These are phyloP conservation scores for Mycetomoellerius zeteki DNA, from an alignment of 1,140 invertebrate species.

Conservation along the genomic window DNA sequence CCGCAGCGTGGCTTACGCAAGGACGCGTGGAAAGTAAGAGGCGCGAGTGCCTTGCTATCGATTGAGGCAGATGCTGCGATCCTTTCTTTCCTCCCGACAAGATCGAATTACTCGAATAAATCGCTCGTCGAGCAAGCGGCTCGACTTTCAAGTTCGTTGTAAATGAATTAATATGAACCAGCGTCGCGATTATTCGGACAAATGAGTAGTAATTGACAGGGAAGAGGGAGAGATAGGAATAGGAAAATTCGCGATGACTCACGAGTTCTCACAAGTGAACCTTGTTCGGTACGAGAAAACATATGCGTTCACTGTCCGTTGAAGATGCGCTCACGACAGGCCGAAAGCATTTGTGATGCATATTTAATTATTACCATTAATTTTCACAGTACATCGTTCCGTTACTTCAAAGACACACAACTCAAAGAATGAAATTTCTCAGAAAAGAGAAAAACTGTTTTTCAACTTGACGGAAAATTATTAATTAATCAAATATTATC, in stretches of 20 bases:
- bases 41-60: constrained; percentile 27
- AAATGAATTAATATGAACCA: background rate
- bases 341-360: background rate
- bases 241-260: constrained; percentile 53
- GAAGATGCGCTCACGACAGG: background rate
- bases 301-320: constrained; percentile 10
- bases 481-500: no score
- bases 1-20: constrained; percentile 71
- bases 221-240: background rate
- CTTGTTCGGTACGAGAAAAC: constrained; percentile 30
- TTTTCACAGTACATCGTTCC: background rate
- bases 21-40: constrained; percentile 73
- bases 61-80: constrained; percentile 22
- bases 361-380: constrained; percentile 16
- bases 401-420: no score
- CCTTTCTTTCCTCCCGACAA: constrained; percentile 22
- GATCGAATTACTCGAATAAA: constrained; percentile 21
- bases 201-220: constrained; percentile 9
- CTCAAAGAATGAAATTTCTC: no score
- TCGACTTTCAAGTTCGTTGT: background rate
- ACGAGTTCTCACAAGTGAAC: constrained; percentile 14
- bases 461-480: no score
- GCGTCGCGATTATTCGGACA: constrained; percentile 35
- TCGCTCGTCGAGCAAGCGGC: background rate
- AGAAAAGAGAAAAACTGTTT: no score